These are phyloP conservation scores for Operophtera brumata DNA, from an alignment of 2,888 invertebrate genomes.

Conservation along the genomic window DNA sequence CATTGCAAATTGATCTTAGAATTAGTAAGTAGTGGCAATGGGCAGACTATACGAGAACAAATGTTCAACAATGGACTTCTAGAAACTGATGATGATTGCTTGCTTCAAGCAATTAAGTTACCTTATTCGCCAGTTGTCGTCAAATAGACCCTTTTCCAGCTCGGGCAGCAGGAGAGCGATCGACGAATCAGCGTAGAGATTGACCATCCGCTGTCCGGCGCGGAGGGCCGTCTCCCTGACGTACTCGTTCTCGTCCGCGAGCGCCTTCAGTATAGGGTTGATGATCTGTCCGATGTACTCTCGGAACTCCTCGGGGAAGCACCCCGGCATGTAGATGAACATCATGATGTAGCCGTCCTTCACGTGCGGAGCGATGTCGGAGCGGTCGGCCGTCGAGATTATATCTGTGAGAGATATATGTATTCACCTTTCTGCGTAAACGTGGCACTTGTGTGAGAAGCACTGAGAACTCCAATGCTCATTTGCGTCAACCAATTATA, in stretches of 20 bases:
- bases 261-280: constrained; percentile 96
- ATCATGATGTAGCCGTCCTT: constrained; percentile 99
- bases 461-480: too few species aligned
- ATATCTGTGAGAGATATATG: constrained; percentile 82
- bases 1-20: too few species aligned
- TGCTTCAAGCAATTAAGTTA: neutral
- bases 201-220: constrained; percentile 98
- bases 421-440: too few species aligned
- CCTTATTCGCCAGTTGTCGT: constrained; percentile 98
- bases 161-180: constrained; percentile 96
- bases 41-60: too few species aligned
- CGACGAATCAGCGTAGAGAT: constrained; percentile 96
- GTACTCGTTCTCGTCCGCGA: constrained; percentile 99
- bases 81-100: too few species aligned
- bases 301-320: constrained; percentile 97
- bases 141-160: constrained; percentile 95
- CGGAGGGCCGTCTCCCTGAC: constrained; percentile 98
- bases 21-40: too few species aligned
- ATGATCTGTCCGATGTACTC: constrained; percentile 98
- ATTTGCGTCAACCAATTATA: too few species aligned
- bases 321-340: constrained; percentile 99
- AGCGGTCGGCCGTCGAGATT: constrained; percentile 94
- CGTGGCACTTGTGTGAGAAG: too few species aligned
- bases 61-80: too few species aligned
- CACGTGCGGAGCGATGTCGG: constrained; percentile 97